phyloP scores from a whole-genome alignment of 2,797 vertebrate species.

The Gallinago solitaria region DNA sequence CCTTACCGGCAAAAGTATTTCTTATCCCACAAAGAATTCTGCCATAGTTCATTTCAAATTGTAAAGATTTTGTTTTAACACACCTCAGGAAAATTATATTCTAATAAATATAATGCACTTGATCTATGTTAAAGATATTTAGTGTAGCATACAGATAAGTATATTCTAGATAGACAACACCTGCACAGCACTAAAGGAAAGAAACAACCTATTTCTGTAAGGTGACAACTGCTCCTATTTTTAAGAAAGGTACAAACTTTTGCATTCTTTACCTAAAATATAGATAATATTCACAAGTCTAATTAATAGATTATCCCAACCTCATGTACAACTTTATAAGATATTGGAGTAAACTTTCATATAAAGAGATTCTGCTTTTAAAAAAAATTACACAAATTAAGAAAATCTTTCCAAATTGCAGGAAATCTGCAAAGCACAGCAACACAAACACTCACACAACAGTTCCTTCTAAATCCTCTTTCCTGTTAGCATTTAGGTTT shows the following conservation, averaged over 20 bases:
- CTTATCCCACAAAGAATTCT: neutral
- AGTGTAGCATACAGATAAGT: neutral
- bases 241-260: neutral
- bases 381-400: neutral
- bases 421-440: neutral
- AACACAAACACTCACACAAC: neutral
- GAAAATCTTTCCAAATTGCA: neutral
- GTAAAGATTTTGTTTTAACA: neutral
- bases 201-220: neutral
- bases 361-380: neutral
- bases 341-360: neutral
- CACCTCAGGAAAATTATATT: neutral
- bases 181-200: neutral
- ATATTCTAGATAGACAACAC: neutral
- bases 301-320: neutral
- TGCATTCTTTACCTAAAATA: neutral
- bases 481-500: constrained; percentile 44
- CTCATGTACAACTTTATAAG: neutral
- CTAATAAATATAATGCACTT: neutral
- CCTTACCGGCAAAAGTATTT: neutral
- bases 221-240: neutral
- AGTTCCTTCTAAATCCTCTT: constrained; percentile 53
- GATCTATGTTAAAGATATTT: neutral
- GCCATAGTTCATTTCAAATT: neutral
- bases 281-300: neutral